Percentiles rank a stretch among this genome's conserved stretches.
Conservation (phyloP, 2,113 vertebrate species). For the Heterotis niloticus region DNA sequence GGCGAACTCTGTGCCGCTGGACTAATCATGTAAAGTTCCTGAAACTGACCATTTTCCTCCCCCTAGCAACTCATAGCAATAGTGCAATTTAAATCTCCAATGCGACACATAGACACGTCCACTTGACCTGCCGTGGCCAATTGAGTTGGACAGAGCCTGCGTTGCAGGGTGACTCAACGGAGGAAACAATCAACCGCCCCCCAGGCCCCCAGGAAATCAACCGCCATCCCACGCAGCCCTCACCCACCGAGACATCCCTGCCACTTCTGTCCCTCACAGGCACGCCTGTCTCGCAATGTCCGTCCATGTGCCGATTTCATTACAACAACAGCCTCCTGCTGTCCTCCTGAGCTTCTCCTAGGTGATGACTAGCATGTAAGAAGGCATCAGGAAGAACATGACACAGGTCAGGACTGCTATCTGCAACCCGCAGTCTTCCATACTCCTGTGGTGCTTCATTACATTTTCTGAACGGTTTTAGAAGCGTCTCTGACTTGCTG, state of each 20-base stretch:
- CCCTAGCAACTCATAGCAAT: no score
- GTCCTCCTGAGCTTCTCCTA: neutral
- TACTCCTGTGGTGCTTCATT: neutral
- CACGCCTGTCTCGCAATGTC: neutral
- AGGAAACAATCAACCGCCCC: neutral
- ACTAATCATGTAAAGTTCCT: no score
- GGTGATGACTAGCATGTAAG: no score
- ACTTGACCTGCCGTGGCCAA: neutral
- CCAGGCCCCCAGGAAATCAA: neutral
- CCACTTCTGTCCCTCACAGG: neutral
- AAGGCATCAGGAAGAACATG: neutral
- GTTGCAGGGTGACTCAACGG: neutral
- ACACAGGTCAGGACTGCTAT: slow-evolving; percentile 1
- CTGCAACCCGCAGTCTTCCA: neutral
- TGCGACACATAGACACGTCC: neutral
- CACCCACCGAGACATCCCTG: neutral
- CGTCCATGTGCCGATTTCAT: neutral
- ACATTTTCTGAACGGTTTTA: no score
- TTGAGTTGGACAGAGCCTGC: neutral
- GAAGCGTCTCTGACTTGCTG: no score
- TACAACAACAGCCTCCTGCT: neutral
- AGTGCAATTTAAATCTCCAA: neutral
- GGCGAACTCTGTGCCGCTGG: no score
- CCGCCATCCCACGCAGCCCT: neutral
- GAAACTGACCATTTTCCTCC: no score